Percentiles rank a stretch among this genome's conserved stretches.
Evolutionary conservation across 2,888 invertebrate species (phyloP).

Genomic region (Alloscopus bannaensis): DNA sequence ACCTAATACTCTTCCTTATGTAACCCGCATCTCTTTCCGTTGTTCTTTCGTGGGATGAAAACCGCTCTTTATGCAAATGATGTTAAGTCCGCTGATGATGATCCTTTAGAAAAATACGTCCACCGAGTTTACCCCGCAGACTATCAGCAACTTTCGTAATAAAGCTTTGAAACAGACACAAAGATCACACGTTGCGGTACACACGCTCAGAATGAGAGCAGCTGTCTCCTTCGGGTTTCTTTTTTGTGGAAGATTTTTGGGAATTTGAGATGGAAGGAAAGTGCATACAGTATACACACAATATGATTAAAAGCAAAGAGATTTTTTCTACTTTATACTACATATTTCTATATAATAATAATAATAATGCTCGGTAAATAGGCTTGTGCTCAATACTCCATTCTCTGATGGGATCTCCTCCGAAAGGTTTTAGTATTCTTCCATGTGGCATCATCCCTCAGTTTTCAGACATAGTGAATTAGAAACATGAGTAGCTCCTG

Average conservation of each 20-base stretch:
- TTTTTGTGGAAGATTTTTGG: conserved; percentile 2
- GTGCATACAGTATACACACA: conserved; percentile 22
- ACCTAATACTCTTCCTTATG: no score
- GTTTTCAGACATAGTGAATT: no score
- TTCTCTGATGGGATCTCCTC: no score
- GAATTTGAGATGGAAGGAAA: conserved; percentile 27
- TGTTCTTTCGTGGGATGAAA: no score
- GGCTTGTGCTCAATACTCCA: no score
- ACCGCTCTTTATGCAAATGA: conserved; percentile 14
- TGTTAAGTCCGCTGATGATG: not conserved
- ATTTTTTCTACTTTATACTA: no score
- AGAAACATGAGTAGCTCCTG: no score
- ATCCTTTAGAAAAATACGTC: not conserved
- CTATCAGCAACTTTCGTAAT: no score
- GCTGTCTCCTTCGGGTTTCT: not conserved
- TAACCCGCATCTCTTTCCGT: not conserved
- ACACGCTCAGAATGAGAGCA: not conserved
- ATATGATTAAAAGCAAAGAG: conserved; percentile 7
- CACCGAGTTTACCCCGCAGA: not conserved
- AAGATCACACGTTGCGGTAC: conserved; percentile 3
- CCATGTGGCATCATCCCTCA: no score
- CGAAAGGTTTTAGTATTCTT: no score
- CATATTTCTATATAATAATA: not conserved
- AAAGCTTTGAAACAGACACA: not conserved
- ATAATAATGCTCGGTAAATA: no score